Conservation (phyloP, 2,888 invertebrate genomes). For the Blastobasis lacticolella region DNA sequence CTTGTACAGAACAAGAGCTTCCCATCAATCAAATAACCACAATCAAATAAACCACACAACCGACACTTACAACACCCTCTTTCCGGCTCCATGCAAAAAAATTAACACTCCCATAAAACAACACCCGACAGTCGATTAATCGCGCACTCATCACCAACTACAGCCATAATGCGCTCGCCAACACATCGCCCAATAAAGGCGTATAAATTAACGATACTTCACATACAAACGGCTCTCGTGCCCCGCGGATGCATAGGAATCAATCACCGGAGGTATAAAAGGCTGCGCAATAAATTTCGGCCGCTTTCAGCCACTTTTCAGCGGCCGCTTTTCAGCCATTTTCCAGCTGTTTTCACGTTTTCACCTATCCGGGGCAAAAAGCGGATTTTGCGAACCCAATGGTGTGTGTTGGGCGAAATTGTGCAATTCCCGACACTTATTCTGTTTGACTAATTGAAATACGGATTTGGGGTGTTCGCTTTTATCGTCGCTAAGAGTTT, state of each 20-base stretch:
- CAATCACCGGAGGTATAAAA: slow-evolving; percentile 46
- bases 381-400: slow-evolving; percentile 34
- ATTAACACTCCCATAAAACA: too few species aligned
- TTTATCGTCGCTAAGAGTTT: too few species aligned
- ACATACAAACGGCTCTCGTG: slow-evolving; percentile 10
- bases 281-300: slow-evolving; percentile 45
- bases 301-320: slow-evolving; percentile 27
- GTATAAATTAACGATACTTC: too few species aligned
- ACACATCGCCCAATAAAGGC: too few species aligned
- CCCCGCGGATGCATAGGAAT: slow-evolving; percentile 34
- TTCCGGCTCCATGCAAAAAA: too few species aligned
- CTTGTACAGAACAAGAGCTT: too few species aligned
- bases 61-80: too few species aligned
- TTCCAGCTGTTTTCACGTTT: slow-evolving; percentile 62
- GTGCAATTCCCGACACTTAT: slow-evolving; percentile 14
- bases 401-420: slow-evolving; percentile 11
- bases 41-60: too few species aligned
- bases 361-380: slow-evolving; percentile 24
- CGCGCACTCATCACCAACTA: too few species aligned
- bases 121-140: too few species aligned
- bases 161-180: too few species aligned
- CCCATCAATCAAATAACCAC: too few species aligned
- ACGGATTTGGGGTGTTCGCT: neutral
- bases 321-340: slow-evolving; percentile 43
- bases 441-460: slow-evolving; percentile 4